These are phyloP conservation scores for Bradypodion ventrale DNA, from an alignment of 2,797 vertebrate species.

Conservation along the genomic window DNA sequence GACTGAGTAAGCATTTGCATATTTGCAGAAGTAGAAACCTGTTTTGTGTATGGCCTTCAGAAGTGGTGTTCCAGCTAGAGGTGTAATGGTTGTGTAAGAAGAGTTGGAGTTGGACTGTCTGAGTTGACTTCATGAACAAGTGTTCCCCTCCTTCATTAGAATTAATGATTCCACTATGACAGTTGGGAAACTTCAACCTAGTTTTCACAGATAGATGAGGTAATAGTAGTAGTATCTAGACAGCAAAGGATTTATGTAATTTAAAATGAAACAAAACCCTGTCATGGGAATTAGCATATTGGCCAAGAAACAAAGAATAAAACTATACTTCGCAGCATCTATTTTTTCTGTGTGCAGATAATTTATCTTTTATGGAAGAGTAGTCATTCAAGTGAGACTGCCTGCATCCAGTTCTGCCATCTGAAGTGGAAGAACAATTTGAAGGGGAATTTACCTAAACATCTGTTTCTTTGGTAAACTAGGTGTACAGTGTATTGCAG, in stretches of 20 bases:
- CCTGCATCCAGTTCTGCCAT: too few species aligned
- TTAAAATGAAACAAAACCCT: not conserved
- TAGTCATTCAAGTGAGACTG: too few species aligned
- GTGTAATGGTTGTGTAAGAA: not conserved
- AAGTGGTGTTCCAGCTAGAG: not conserved
- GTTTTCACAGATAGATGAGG: not conserved
- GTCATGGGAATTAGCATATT: not conserved
- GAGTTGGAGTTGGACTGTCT: not conserved
- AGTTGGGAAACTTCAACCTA: not conserved
- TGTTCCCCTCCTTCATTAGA: not conserved
- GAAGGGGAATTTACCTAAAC: too few species aligned
- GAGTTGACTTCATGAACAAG: not conserved
- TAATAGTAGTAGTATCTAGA: not conserved
- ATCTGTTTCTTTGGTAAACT: too few species aligned
- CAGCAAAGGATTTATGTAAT: not conserved
- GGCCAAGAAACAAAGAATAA: not conserved
- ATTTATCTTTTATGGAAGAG: not conserved
- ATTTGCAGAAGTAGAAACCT: not conserved
- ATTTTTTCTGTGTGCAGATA: not conserved
- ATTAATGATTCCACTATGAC: not conserved
- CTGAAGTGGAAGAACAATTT: too few species aligned
- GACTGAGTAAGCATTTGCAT: not conserved
- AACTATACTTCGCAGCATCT: not conserved
- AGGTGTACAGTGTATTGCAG: too few species aligned
- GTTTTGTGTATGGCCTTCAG: not conserved